Base-by-base conservation (phyloP, 2,113 vertebrate genomes). In the Prietella phreatophila region DNA sequence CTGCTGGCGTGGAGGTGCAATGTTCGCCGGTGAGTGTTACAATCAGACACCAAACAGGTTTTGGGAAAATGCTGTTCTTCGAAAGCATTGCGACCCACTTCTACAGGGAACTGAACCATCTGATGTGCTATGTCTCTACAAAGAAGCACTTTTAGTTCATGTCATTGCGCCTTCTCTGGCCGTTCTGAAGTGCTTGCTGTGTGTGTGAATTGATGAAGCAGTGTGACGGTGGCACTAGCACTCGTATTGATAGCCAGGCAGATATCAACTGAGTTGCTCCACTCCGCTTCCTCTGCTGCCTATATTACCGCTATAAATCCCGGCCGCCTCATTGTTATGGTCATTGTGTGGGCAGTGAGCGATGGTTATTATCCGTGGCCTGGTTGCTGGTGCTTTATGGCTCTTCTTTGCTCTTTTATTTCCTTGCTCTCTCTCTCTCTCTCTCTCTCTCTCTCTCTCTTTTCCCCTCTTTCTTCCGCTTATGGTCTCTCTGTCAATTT, bases 301-400 rank as follows among this genome's bases (percentile, higher is more conserved):
- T 76, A 94, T 95, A 95, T 96, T 95, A 94, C 92, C 85, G 81
- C 91, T 91, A 95, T 96, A 95, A 95, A 95, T 95, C 93, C 93
- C 92, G 90, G 87, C 88, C 89, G 91, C 93, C 91, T 92, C 92
- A 94, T 94, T 93, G 94, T 95, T 94, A 93, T 95, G 95, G 94
- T 95, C 94, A 95, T 93, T 94, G 94, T 94, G 93, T 94, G 92
- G 90, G 94, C 93, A 91, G 92, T 95, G 95, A 95, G 94, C 90
- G 91, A 95, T 95, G 94, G 94, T 94, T 95, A 95, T 95, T 95
- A 95, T 94, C 93, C 88, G 86, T 90, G 90, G 89, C 91, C 92
- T 86, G 89, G 92, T 94, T 93, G 82, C 87, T 89, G 90, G 91
- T 93, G 89, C 91, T 95, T 95, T 94, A 95, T 95, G 91, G 87